phyloP scores from a whole-genome alignment of 1,140 invertebrate species.

The Daktulosphaira vitifoliae region DNA sequence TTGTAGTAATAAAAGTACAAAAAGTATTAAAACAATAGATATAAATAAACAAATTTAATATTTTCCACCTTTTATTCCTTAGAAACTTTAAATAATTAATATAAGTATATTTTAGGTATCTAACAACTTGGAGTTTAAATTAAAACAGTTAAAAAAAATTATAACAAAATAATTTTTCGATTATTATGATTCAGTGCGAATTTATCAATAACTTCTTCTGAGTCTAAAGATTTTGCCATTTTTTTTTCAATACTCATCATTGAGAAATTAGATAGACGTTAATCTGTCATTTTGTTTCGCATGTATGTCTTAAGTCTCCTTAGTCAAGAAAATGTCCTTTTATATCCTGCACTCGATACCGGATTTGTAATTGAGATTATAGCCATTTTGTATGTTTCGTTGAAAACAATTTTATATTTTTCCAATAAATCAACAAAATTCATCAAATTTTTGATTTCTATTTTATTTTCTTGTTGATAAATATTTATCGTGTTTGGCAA shows the following conservation, averaged over 20 bases:
- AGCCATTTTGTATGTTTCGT: no score
- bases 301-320: not conserved
- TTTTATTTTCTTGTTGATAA: constrained; percentile 4
- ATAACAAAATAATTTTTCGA: not conserved
- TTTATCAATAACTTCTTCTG: not conserved
- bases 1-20: no score
- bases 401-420: not conserved
- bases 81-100: no score
- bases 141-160: constrained; percentile 3
- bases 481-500: not conserved
- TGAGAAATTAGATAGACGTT: no score
- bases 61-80: no score
- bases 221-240: not conserved
- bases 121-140: no score
- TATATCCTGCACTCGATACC: not conserved
- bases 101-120: no score
- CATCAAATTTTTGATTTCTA: not conserved
- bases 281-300: not conserved
- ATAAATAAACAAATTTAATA: no score
- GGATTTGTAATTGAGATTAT: no score
- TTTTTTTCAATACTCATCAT: constrained; percentile 5
- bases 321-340: constrained; percentile 1
- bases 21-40: no score
- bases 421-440: not conserved
- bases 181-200: not conserved